Base-by-base conservation (phyloP, 2,888 invertebrate species). In the Geotrupes spiniger region DNA sequence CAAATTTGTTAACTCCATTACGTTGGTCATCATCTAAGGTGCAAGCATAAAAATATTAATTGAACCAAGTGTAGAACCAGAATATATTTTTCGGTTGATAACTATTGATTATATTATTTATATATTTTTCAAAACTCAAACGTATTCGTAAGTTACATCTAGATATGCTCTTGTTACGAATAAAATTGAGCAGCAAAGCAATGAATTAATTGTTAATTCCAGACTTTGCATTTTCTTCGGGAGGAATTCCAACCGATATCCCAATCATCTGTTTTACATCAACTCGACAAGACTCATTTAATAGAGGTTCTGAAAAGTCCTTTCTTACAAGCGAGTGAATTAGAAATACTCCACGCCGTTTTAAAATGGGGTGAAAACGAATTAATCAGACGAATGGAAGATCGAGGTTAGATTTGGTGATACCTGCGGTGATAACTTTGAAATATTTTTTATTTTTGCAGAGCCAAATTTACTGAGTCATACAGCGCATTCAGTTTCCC, bases 401-500 rank as follows among this genome's bases (percentile, higher is more conserved):
- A 89, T 72, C 80, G 90, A 69, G 83, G 83, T 82, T 60, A 16
- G 53, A 43, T 21, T 8, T 45, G 29, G 14, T 8, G 15, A 10
- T 41, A 25, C 9, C 4, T 41, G 25, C n/a, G 26, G 21, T 42
- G 28, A 11, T 21, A 21, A 39, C 2, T 37, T 37, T 37, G 6
- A 17, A 37, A 21, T 10, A 15, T 14, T 11, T 27, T 38, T 46
- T 10, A 28, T 9, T 47, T 25, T 46, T 69, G 36, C 74, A 84
- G 94, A 95, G 68, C 94, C 94, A 16, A 93, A 92, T 76, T 75
- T 93, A 43, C 80, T 93, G 56, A 91, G 89, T 72, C 91, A 93
- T 72, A 94, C 94, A 5, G 90, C 92, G n/a, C 93, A 93, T 74
- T 89, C 91, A 27, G 92, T 91, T 51, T 82, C 89, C 9, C 82